Percentiles rank a stretch among this genome's conserved stretches.
Conservation (phyloP, 2,797 vertebrate genomes). For the Protosalanx chinensis region DNA sequence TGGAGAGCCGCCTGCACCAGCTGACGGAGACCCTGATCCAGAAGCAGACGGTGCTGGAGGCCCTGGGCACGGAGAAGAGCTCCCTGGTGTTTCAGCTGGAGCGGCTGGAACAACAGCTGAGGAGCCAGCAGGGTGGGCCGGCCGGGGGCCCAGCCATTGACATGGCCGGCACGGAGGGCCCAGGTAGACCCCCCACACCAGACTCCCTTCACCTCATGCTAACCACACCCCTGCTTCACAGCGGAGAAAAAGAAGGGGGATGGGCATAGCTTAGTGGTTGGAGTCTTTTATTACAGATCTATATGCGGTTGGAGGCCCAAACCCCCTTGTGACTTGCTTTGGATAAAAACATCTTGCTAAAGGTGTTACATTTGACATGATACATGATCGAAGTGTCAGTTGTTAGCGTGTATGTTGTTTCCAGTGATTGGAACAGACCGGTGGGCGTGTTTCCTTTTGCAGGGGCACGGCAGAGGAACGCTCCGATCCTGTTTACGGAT, state of each 20-base stretch:
- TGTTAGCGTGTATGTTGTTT: background rate
- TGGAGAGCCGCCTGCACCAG: constrained; percentile 94
- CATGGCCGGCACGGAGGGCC: constrained; percentile 81
- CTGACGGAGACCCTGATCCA: constrained; percentile 97
- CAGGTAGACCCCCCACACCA: constrained; percentile 63
- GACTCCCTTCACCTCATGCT: too few species aligned
- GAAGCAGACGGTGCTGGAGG: constrained; percentile 98
- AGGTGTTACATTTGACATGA: background rate
- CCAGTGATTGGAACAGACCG: background rate
- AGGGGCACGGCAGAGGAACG: constrained; percentile 86
- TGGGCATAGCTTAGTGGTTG: too few species aligned
- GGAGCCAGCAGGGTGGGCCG: constrained; percentile 73
- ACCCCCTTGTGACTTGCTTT: too few species aligned
- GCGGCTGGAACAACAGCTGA: constrained; percentile 89
- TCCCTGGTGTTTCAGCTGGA: constrained; percentile 94
- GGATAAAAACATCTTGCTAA: background rate
- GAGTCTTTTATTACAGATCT: too few species aligned
- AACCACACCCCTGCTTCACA: too few species aligned
- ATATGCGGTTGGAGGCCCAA: too few species aligned
- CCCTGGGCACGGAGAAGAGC: constrained; percentile 93
- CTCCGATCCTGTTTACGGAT: constrained; percentile 89
- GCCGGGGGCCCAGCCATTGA: constrained; percentile 82
- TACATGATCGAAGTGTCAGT: background rate
- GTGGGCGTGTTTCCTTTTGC: constrained; percentile 2
- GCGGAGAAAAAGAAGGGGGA: too few species aligned